Percentiles rank a stretch among this genome's conserved stretches.
phyloP scores from a whole-genome alignment of 2,113 vertebrate species.

The Coracopsis vasa region DNA sequence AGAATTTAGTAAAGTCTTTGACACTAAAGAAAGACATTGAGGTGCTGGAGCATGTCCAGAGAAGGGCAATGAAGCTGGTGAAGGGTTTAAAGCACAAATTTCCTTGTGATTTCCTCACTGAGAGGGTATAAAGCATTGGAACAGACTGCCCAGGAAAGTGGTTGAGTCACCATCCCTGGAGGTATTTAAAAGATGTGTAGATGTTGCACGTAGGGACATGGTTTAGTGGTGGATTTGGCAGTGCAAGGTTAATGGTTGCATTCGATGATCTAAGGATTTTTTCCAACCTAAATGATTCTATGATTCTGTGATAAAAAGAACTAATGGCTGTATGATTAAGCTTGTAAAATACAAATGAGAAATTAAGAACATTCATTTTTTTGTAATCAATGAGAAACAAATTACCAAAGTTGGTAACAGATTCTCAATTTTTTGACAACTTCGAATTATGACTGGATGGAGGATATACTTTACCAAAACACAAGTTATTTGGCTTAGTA shows the following conservation, averaged over 20 bases:
- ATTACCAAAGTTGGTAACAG: not conserved
- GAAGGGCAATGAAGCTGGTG: not conserved
- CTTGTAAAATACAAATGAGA: slow-evolving; percentile 24
- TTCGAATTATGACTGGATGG: not conserved
- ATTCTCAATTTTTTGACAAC: slow-evolving; percentile 9
- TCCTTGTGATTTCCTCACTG: not conserved
- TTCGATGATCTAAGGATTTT: not conserved
- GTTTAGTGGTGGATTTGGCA: not conserved
- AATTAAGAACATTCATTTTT: slow-evolving; percentile 6
- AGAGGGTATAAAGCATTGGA: not conserved
- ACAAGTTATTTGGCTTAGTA: not conserved
- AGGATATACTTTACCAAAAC: not conserved
- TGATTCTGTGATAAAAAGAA: not conserved
- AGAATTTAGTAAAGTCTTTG: not conserved
- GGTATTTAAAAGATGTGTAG: not conserved
- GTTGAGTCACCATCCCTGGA: not conserved
- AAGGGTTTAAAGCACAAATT: not conserved
- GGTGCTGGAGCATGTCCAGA: not conserved
- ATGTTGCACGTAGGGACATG: too few species aligned
- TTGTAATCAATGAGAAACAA: slow-evolving; percentile 38
- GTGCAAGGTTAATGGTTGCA: not conserved
- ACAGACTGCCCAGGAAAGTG: not conserved
- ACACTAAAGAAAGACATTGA: not conserved
- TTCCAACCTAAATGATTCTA: not conserved
- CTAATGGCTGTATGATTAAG: not conserved